Percentiles rank a stretch among this genome's conserved stretches.
Evolutionary conservation across 2,888 invertebrate species (phyloP).

Genomic region (Sphaeridia pumilis): DNA sequence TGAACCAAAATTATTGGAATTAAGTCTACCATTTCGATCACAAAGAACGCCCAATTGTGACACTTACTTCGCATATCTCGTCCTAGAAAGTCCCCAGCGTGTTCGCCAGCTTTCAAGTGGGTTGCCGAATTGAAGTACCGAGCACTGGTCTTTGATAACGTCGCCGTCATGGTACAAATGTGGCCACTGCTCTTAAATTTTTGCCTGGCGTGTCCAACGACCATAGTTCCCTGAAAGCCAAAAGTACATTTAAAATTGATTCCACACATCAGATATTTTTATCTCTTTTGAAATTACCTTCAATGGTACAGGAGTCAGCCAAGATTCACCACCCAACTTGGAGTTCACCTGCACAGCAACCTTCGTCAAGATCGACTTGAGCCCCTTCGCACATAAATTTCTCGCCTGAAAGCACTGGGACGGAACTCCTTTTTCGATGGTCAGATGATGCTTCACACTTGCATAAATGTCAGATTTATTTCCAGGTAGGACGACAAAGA

Average conservation of each 20-base stretch:
- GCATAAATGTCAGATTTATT: not conserved
- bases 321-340: conserved; percentile 74
- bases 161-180: not conserved
- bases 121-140: not conserved
- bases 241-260: too few species aligned
- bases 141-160: not conserved
- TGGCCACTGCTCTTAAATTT: not conserved
- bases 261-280: not conserved
- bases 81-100: not conserved
- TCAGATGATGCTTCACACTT: not conserved
- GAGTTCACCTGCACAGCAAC: conserved; percentile 46
- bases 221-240: not conserved
- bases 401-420: conserved; percentile 24
- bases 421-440: not conserved
- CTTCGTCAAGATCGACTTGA: conserved; percentile 39
- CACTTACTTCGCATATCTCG: not conserved
- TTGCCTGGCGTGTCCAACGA: not conserved
- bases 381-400: conserved; percentile 18
- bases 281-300: conserved; percentile 8
- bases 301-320: conserved; percentile 61
- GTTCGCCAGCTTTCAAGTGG: not conserved
- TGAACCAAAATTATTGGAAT: not conserved
- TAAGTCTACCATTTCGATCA: too few species aligned
- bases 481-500: not conserved
- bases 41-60: too few species aligned